A percentile compares a stretch with the other conserved stretches of the same genome.
phyloP scores from a whole-genome alignment of 2,113 vertebrate species.

The zebrafish (Danio rerio) region DNA sequence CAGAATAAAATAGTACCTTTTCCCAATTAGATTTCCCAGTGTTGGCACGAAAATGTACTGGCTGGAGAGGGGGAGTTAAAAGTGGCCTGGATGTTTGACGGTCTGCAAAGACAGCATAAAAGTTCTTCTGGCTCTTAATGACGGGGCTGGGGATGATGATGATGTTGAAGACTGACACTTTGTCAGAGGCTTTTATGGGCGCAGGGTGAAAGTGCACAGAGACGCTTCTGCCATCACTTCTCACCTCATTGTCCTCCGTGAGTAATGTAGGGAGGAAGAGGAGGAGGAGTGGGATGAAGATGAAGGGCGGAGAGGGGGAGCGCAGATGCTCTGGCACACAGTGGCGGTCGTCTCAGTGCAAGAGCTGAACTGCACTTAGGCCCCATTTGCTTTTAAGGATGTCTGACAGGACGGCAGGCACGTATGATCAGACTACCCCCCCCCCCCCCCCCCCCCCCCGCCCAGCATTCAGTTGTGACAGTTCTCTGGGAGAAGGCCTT shows the following conservation, averaged over 20 bases:
- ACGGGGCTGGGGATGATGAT: slow-evolving; percentile 68
- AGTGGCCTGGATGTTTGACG: slow-evolving; percentile 54
- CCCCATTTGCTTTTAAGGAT: slow-evolving; percentile 82
- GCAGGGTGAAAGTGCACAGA: slow-evolving; percentile 55
- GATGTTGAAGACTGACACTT: slow-evolving; percentile 75
- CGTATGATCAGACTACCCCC: slow-evolving; percentile 77
- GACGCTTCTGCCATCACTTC: slow-evolving; percentile 63
- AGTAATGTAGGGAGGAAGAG: slow-evolving; percentile 63
- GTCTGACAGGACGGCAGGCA: slow-evolving; percentile 79
- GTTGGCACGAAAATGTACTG: slow-evolving; percentile 52
- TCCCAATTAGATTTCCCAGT: slow-evolving; percentile 57
- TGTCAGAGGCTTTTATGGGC: slow-evolving; percentile 72
- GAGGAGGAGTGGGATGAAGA: slow-evolving; percentile 20
- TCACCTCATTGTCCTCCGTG: slow-evolving; percentile 74
- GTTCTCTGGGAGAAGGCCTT: slow-evolving; percentile 77
- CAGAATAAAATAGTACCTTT: slow-evolving; percentile 57
- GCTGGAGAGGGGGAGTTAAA: slow-evolving; percentile 34
- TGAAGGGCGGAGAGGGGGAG: slow-evolving; percentile 11
- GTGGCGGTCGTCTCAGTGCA: slow-evolving; percentile 74
- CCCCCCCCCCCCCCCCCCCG: slow-evolving; percentile 64
- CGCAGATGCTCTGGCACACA: slow-evolving; percentile 63
- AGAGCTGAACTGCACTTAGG: slow-evolving; percentile 77
- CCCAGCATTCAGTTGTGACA: slow-evolving; percentile 71
- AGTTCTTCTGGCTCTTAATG: slow-evolving; percentile 65
- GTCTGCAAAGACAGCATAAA: slow-evolving; percentile 69